These are phyloP conservation scores for Hassar affinis DNA, from an alignment of 2,113 vertebrate species.

Conservation along the genomic window DNA sequence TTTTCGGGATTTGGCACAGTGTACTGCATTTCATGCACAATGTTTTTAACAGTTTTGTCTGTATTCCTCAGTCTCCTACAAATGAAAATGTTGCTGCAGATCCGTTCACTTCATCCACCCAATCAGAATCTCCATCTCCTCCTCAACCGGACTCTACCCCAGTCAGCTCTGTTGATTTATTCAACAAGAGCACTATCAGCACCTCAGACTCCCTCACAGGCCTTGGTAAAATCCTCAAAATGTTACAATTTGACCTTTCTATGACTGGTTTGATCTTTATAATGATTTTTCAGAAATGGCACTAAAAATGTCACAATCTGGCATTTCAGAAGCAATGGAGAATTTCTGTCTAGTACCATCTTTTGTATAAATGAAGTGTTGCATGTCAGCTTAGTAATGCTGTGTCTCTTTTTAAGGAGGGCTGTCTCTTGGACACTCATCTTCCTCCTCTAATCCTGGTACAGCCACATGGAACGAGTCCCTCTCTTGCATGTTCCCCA, in stretches of 20 bases:
- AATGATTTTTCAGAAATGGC: not conserved
- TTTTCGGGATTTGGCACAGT: not conserved
- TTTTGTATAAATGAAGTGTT: not conserved
- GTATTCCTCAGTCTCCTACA: constrained; percentile 62
- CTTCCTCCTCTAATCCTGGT: constrained; percentile 51
- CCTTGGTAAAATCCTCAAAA: constrained; percentile 51
- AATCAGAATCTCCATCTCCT: constrained; percentile 52
- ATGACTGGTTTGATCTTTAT: constrained; percentile 24
- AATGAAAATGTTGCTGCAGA: constrained; percentile 69
- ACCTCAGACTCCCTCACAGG: constrained; percentile 40
- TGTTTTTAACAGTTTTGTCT: not conserved
- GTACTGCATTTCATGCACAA: not conserved
- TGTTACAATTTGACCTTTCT: constrained; percentile 29
- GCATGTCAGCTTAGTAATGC: not conserved
- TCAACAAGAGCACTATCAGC: constrained; percentile 60
- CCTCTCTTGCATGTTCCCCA: constrained; percentile 62
- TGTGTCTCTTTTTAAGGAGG: constrained; percentile 63
- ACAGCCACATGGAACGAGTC: constrained; percentile 66
- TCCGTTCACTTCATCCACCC: constrained; percentile 64
- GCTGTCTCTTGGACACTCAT: constrained; percentile 56
- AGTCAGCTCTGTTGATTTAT: constrained; percentile 65
- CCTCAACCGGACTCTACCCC: constrained; percentile 44
- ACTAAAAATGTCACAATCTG: constrained; percentile 34
- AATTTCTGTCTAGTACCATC: constrained; percentile 1
- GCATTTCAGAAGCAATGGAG: not conserved